Evolutionary conservation across 1,140 invertebrate species (phyloP).

Genomic region (Trachymyrmex cornetzi): DNA sequence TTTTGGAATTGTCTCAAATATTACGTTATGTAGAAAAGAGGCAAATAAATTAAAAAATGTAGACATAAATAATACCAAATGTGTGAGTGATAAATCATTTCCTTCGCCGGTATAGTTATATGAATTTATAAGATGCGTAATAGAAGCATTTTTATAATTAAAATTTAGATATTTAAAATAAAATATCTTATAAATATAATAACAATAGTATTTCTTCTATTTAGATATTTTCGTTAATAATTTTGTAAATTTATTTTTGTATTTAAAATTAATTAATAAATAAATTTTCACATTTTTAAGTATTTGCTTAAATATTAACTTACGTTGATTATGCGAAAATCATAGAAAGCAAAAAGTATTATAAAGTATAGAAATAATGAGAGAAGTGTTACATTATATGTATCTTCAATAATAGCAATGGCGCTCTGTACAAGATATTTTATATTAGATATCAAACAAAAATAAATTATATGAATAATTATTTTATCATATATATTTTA

Average conservation of each 20-base stretch:
- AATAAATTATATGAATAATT: background rate
- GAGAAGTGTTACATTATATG: constrained; percentile 40
- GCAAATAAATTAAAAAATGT: constrained; percentile 22
- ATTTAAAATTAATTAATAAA: background rate
- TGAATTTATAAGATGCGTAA: background rate
- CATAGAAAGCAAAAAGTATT: background rate
- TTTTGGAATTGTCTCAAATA: no score
- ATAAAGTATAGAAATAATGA: constrained; percentile 38
- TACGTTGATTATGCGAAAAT: constrained; percentile 12
- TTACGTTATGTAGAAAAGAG: no score
- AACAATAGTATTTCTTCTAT: background rate
- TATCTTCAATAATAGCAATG: constrained; percentile 35
- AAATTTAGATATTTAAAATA: background rate
- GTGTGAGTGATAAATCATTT: background rate
- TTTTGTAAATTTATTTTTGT: background rate
- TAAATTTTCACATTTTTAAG: background rate
- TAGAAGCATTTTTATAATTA: background rate
- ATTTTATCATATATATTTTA: background rate
- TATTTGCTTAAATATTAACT: background rate
- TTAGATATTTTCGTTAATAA: background rate
- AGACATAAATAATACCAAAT: background rate
- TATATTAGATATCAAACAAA: background rate
- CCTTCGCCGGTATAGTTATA: background rate
- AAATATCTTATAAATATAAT: background rate
- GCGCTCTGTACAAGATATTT: background rate